These are phyloP conservation scores for Scotopteryx bipunctaria DNA, from an alignment of 2,888 invertebrate species.

Conservation along the genomic window DNA sequence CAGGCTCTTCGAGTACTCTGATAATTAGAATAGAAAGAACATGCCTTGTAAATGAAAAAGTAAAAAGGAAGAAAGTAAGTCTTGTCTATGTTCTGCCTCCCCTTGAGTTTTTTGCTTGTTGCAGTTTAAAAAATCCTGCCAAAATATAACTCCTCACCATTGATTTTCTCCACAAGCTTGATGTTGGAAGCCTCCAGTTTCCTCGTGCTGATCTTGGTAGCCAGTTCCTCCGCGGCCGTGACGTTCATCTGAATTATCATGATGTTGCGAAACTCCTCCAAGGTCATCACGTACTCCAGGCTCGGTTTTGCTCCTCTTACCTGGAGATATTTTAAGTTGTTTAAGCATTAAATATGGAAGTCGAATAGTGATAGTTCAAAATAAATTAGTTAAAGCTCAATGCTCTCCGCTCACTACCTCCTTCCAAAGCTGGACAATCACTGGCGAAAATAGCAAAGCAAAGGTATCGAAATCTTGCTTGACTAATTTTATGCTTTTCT, in stretches of 20 bases:
- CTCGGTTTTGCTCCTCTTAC: constrained; percentile 23
- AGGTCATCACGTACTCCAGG: constrained; percentile 58
- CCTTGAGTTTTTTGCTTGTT: not conserved
- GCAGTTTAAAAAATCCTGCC: not conserved
- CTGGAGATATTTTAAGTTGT: constrained; percentile 1
- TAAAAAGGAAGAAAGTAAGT: not conserved
- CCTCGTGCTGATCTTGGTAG: constrained; percentile 64
- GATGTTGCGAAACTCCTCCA: constrained; percentile 66
- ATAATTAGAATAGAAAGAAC: not conserved
- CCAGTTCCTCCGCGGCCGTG: constrained; percentile 75
- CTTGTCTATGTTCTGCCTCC: not conserved
- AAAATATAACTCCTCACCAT: no score
- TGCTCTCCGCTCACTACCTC: no score
- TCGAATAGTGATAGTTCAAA: no score
- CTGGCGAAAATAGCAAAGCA: no score
- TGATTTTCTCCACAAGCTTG: constrained; percentile 61
- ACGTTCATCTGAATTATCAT: constrained; percentile 68
- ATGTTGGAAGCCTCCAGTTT: constrained; percentile 71
- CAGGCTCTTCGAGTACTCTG: constrained; percentile 48
- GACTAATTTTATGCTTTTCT: no score
- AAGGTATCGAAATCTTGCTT: no score
- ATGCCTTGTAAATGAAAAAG: not conserved
- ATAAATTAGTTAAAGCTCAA: not conserved
- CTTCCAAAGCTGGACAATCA: no score
- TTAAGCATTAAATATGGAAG: no score